phyloP scores from a whole-genome alignment of 64 coral and sea anemone genomes.

The Pocillopora verrucosa region DNA sequence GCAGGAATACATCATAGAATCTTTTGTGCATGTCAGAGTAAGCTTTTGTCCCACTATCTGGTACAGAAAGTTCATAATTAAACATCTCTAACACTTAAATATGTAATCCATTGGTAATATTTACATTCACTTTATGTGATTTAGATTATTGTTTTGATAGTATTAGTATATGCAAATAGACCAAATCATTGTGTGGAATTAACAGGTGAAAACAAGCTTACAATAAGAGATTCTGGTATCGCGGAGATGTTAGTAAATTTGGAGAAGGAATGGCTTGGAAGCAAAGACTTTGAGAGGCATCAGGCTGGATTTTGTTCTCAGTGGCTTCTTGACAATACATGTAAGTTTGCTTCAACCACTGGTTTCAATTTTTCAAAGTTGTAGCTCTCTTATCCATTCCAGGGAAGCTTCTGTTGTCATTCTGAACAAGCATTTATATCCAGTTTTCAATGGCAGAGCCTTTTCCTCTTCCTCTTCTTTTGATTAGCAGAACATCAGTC shows the following conservation, averaged over 20 bases:
- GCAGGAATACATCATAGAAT: too few species aligned
- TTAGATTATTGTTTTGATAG: too few species aligned
- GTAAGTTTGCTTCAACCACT: slow-evolving; percentile 46
- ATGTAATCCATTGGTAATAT: too few species aligned
- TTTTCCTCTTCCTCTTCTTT: neutral
- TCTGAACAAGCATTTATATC: too few species aligned
- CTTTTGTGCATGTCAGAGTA: too few species aligned
- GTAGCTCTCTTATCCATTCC: neutral
- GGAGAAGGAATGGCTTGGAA: slow-evolving; percentile 77
- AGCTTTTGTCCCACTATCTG: too few species aligned
- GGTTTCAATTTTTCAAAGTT: neutral
- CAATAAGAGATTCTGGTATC: slow-evolving; percentile 68
- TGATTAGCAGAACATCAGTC: too few species aligned
- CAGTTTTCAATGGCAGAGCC: too few species aligned
- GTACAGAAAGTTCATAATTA: too few species aligned
- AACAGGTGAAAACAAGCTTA: slow-evolving; percentile 91
- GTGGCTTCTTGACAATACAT: slow-evolving; percentile 93
- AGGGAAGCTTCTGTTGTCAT: neutral
- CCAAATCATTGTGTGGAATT: neutral
- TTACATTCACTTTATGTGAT: too few species aligned
- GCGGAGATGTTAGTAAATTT: slow-evolving; percentile 64
- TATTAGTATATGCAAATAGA: neutral
- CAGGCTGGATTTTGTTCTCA: slow-evolving; percentile 98
- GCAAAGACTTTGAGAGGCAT: slow-evolving; percentile 67
- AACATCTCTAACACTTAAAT: too few species aligned